Conservation (phyloP, 2,113 vertebrate genomes). For the cat (Felis catus) region DNA sequence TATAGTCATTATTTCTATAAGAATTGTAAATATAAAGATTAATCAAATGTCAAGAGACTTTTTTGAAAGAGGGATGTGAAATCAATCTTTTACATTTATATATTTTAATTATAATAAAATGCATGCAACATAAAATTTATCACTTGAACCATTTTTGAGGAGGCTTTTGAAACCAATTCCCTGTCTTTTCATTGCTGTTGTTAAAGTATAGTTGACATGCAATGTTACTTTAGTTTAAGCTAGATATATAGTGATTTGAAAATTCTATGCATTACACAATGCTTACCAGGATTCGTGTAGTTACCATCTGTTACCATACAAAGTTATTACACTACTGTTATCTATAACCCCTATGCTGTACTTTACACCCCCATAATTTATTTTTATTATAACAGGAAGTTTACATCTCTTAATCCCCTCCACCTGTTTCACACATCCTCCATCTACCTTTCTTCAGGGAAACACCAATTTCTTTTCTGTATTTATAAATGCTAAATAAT, state of each 20-base stretch:
- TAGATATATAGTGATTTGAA: background rate
- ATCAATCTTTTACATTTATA: background rate
- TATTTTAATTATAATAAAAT: background rate
- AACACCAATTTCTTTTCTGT: background rate
- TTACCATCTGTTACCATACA: background rate
- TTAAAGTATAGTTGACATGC: background rate
- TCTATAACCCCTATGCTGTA: background rate
- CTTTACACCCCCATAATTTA: background rate
- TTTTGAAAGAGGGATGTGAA: background rate
- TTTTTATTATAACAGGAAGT: background rate
- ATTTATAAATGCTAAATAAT: background rate
- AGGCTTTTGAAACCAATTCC: background rate
- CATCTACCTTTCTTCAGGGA: background rate
- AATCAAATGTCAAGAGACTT: background rate
- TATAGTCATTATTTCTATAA: background rate
- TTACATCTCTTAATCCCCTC: background rate
- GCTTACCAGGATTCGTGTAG: background rate
- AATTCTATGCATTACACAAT: too few species aligned
- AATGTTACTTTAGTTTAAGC: background rate
- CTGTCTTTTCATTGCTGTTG: background rate
- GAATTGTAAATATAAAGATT: background rate
- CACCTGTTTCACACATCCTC: background rate
- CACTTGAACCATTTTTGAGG: background rate
- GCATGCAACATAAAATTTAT: background rate
- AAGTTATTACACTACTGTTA: background rate